These are phyloP conservation scores for Nemurella pictetii DNA, from an alignment of 2,888 invertebrate genomes.

Conservation along the genomic window DNA sequence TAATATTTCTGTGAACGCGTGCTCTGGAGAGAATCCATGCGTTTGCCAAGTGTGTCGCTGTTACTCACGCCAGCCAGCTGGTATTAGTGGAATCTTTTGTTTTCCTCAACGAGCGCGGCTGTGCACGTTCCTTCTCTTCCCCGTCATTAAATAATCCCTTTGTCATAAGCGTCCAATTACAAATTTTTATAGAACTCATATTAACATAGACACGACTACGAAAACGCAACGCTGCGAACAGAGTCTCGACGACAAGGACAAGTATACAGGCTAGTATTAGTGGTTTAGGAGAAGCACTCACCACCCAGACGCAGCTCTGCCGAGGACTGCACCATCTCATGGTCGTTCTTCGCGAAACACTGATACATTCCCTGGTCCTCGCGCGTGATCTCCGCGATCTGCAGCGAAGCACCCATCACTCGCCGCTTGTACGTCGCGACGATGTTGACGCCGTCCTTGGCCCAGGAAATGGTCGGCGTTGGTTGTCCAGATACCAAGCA, in stretches of 20 bases:
- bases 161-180: conserved; percentile 5
- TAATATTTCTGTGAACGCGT: background rate
- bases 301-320: conserved; percentile 48
- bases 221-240: no score
- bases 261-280: no score
- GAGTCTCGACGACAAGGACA: no score
- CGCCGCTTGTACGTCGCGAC: conserved; percentile 36
- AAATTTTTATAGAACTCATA: background rate
- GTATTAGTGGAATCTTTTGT: conserved; percentile 3
- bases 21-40: background rate
- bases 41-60: background rate
- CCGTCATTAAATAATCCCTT: conserved; percentile 15
- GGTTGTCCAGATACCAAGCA: conserved; percentile 47
- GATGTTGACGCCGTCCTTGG: conserved; percentile 45
- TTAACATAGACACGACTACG: no score
- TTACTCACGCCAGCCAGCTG: background rate
- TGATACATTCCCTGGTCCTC: conserved; percentile 52
- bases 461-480: conserved; percentile 44
- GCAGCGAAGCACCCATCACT: conserved; percentile 39
- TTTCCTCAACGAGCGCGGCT: background rate
- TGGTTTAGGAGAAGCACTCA: no score
- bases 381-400: conserved; percentile 48
- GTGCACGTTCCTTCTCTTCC: background rate
- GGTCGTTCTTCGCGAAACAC: conserved; percentile 46
- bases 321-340: conserved; percentile 49